Conservation (phyloP, 2,113 vertebrate species). For the Apteryx mantelli region DNA sequence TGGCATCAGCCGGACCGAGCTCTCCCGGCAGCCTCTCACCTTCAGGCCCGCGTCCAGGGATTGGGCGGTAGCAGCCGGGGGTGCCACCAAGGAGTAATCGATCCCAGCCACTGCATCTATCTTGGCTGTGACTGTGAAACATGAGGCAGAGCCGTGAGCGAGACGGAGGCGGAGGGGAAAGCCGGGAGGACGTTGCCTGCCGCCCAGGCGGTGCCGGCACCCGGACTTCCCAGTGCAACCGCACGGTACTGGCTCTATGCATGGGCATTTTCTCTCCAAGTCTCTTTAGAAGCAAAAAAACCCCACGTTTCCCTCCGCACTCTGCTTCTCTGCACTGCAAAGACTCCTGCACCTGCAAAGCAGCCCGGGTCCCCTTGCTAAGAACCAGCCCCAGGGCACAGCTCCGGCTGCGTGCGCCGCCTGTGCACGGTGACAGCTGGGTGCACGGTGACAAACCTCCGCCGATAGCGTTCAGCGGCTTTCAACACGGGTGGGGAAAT, state of each 20-base stretch:
- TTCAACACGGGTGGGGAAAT: accelerated
- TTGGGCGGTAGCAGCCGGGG: not conserved
- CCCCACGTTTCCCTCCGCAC: not conserved
- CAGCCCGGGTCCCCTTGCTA: no score
- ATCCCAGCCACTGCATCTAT: conserved; percentile 56
- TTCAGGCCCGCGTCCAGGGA: conserved; percentile 61
- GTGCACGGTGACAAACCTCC: not conserved
- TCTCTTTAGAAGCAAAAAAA: not conserved
- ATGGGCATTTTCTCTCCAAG: accelerated
- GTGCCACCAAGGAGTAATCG: conserved; percentile 70
- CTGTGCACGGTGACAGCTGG: not conserved
- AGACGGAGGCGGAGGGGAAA: not conserved
- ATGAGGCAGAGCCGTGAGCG: accelerated
- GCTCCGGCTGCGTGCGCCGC: accelerated
- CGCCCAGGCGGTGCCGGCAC: accelerated
- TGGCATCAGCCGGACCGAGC: not conserved
- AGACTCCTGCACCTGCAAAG: not conserved
- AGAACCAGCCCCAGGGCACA: accelerated
- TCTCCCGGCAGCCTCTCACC: conserved; percentile 62
- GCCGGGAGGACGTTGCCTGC: not conserved
- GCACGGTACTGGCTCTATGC: not conserved
- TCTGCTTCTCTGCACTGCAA: not conserved
- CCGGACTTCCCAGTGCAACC: accelerated
- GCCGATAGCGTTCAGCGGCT: not conserved
- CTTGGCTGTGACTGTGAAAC: conserved; percentile 65